Evolutionary conservation across 1,140 invertebrate species (phyloP).

Genomic region (Drosophila funebris): DNA sequence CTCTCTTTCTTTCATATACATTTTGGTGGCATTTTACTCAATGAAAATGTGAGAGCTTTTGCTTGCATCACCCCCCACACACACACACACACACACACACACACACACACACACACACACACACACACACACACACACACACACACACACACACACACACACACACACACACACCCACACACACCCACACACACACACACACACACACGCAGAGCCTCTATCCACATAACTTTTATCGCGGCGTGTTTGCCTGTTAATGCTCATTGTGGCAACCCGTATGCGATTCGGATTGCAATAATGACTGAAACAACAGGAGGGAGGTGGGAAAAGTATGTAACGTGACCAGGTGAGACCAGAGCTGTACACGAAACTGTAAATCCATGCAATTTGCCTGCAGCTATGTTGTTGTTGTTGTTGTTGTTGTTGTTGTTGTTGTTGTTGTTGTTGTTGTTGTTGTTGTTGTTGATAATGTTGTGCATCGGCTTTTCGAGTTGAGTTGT

Average conservation of each 20-base stretch:
- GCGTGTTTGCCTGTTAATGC: slow-evolving; percentile 43
- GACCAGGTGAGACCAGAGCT: slow-evolving; percentile 5
- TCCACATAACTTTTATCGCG: slow-evolving; percentile 62
- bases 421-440: slow-evolving; percentile 28
- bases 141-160: no score
- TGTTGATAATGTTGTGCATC: slow-evolving; percentile 6
- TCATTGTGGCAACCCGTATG: slow-evolving; percentile 27
- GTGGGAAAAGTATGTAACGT: background rate
- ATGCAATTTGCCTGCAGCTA: slow-evolving; percentile 55
- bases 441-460: slow-evolving; percentile 25
- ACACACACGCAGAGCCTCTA: no score
- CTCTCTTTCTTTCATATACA: slow-evolving; percentile 26
- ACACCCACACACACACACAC: no score
- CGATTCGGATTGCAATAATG: slow-evolving; percentile 30
- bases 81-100: no score
- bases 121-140: no score
- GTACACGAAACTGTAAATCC: slow-evolving; percentile 37
- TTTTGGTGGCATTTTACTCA: slow-evolving; percentile 71
- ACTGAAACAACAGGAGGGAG: background rate
- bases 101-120: no score
- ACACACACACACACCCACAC: no score
- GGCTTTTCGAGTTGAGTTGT: slow-evolving; percentile 28
- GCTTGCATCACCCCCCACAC: background rate
- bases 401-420: slow-evolving; percentile 26
- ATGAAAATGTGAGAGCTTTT: slow-evolving; percentile 60